phyloP scores from a whole-genome alignment of 2,797 vertebrate species.

The Chiroxiphia lanceolata region DNA sequence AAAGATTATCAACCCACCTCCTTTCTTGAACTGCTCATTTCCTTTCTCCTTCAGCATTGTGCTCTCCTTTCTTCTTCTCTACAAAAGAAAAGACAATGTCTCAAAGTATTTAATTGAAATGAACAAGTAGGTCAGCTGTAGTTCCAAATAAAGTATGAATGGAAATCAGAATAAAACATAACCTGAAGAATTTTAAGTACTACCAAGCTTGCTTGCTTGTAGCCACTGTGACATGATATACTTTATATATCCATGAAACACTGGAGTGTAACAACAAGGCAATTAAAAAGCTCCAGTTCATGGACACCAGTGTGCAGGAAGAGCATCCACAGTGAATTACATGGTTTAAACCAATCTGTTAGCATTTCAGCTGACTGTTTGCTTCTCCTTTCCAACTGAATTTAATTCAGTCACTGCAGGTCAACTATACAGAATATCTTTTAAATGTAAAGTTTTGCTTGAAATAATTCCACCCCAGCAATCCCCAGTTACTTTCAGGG shows the following conservation, averaged over 20 bases:
- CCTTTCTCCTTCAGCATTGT: conserved; percentile 79
- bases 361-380: not conserved
- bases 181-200: not conserved
- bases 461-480: not conserved
- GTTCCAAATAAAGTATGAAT: not conserved
- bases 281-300: not conserved
- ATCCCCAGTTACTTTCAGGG: not conserved
- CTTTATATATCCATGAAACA: not conserved
- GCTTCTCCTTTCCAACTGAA: not conserved
- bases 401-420: not conserved
- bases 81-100: conserved; percentile 60
- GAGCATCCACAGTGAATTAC: not conserved
- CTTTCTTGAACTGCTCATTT: conserved; percentile 82
- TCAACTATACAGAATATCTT: not conserved
- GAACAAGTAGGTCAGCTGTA: conserved; percentile 48
- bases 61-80: conserved; percentile 81
- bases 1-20: conserved; percentile 69
- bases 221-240: not conserved
- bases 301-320: not conserved
- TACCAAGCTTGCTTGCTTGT: not conserved
- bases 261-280: not conserved
- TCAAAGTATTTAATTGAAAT: conserved; percentile 28
- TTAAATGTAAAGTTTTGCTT: not conserved
- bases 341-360: not conserved
- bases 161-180: conserved; percentile 1